A percentile compares a stretch with the other conserved stretches of the same genome.
phyloP scores from a whole-genome alignment of 2,113 vertebrate species.

The Pleuronectes platessa region DNA sequence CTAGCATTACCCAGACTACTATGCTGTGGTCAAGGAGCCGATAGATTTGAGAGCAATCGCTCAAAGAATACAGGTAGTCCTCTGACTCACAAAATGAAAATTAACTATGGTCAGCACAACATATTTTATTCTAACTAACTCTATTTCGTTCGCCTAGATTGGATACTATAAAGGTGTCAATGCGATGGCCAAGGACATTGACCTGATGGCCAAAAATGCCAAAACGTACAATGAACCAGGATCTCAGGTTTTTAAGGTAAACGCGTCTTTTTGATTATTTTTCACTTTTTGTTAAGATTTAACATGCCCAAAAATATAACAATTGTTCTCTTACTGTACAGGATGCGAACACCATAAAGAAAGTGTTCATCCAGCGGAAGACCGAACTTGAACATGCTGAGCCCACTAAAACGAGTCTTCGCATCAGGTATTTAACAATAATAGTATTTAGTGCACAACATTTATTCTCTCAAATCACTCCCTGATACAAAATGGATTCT shows the following conservation, averaged over 20 bases:
- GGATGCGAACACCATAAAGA: constrained; percentile 99
- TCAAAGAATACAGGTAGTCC: constrained; percentile 94
- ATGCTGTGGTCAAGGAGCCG: constrained; percentile 98
- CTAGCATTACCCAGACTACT: constrained; percentile 99
- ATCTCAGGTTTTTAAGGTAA: constrained; percentile 99
- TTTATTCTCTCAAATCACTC: not conserved
- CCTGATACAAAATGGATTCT: not conserved
- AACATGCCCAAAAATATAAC: not conserved
- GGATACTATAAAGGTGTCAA: constrained; percentile 95
- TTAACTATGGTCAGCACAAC: not conserved
- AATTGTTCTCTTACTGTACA: constrained; percentile 70
- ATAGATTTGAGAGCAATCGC: constrained; percentile 96
- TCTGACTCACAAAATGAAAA: not conserved
- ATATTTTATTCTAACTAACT: constrained; percentile 4
- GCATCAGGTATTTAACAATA: constrained; percentile 87
- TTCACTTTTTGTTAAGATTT: not conserved
- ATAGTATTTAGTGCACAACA: not conserved
- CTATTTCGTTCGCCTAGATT: constrained; percentile 78
- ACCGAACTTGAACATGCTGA: constrained; percentile 96
- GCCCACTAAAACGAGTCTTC: constrained; percentile 93
- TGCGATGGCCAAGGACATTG: constrained; percentile 96
- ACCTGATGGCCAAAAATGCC: constrained; percentile 98
- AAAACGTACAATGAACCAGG: constrained; percentile 99
- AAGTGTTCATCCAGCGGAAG: constrained; percentile 95
- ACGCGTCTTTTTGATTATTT: constrained; percentile 30